Base-by-base conservation (phyloP, 2,113 vertebrate genomes). In the Clupea harengus region DNA sequence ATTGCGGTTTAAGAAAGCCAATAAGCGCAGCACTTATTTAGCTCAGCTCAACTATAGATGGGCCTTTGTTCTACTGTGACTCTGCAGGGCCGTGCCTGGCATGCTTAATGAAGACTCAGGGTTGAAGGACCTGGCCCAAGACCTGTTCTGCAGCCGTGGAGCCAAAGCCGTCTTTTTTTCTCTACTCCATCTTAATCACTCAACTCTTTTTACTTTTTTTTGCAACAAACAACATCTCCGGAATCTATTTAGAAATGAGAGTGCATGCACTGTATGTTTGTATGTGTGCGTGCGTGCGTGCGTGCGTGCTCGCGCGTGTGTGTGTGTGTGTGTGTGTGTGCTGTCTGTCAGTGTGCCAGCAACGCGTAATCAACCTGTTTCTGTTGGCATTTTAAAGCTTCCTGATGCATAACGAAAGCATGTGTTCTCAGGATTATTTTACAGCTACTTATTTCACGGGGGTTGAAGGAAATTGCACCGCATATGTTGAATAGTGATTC, bases 61-160 rank as follows among this genome's bases (percentile, higher is more conserved):
- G 89, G 89, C 90, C 95, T 94, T 95, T 94, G 88, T 89, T 89
- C 92, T 90, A 89, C 85, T 91, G 92, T 85, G 93, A 90, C 92
- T 92, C 89, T 93, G 95, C 90, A 85, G 92, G 83, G 82, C 87
- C 89, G 95, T 96, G 95, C 90, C 81, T 90, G 83, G 89, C 87
- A 95, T 94, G 91, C 93, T 94, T 95, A 95, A 95, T 94, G 88
- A 91, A 91, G 89, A 91, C 90, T 91, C 92, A 90, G 83, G 90
- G 46, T 82, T 88, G 88, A 86, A 87, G 82, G 82, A 85, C 84
- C 82, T 46, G n/a, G 47, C 84, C 32, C 72, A 44, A 32, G 32
- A 78, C 72, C 72, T 78, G 28, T 78, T 32, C 72, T 78, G 72
- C 72, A 15, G 28, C 72, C 32, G 28, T 78, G 72, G 28, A 78